Evolutionary conservation across 2,888 invertebrate genomes (phyloP), one percentile per base, ranked within the genome.

Genomic region (Netelia virgata): DNA sequence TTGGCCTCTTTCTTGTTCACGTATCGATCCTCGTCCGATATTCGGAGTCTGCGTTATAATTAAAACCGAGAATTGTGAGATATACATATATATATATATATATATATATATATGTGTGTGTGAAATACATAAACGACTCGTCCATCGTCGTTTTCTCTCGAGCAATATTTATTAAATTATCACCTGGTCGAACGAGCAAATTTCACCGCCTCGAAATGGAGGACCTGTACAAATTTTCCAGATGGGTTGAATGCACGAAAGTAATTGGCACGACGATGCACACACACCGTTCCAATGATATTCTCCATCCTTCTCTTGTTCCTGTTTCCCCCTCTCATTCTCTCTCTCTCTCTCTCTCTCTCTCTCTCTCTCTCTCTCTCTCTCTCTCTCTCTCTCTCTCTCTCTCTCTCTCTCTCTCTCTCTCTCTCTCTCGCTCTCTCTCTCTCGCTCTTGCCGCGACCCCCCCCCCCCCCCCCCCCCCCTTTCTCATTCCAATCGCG

Each of bases 81-180:
- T 23, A 23, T 2, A 23, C 23, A 2, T 2, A 23, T 2, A 23
- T 2, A 28, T 5, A 28, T 2, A 28, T 5, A 28, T 5, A 23
- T 23, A 23, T 23, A 23, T 23, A 23, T 23, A 23, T 23, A 28
- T 28, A 28, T 28, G 6, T 28, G 5, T 28, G 5, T 5, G 28
- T 28, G 28, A 28, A 28, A 28, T 28, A 28, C 28, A 28, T 5
- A 5, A 28, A 28, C 5, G 16, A 53, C 53, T 53, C 53, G n/a
- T 53, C 14, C 11, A 53, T 53, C 6, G 53, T n/a, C 53, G 53
- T 74, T 43, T 63, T 28, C 66, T 61, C 43, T 68, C 23, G 20
- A 57, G 53, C 75, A 61, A 77, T 78, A 82, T 84, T 84, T 78
- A 82, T 84, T 78, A 81, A 84, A 84, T 81, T 68, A 84, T 59